A percentile compares a stretch with the other conserved stretches of the same genome.
Evolutionary conservation across 2,113 vertebrate genomes (phyloP).

Genomic region (Sphyrna mokarran): DNA sequence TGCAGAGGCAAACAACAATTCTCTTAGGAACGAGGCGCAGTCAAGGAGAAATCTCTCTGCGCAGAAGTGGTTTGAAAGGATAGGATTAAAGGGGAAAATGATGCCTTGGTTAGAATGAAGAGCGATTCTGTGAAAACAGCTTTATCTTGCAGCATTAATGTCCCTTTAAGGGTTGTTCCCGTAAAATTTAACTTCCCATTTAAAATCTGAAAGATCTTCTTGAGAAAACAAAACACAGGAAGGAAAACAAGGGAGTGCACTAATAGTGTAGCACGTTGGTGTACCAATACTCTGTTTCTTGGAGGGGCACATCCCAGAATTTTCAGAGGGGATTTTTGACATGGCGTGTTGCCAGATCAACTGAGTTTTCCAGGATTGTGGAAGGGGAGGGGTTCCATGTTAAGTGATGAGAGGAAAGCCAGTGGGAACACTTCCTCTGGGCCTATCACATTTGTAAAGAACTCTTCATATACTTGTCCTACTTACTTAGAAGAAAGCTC

Average conservation of each 20-base stretch:
- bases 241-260: neutral
- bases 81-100: neutral
- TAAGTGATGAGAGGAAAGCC: neutral
- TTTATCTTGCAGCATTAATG: neutral
- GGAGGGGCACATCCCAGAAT: neutral
- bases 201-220: neutral
- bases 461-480: neutral
- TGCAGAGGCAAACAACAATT: slow-evolving; percentile 27
- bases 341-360: neutral
- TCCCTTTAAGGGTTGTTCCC: slow-evolving; percentile 1
- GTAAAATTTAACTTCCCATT: neutral
- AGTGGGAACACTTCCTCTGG: neutral
- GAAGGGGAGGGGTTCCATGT: neutral
- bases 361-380: neutral
- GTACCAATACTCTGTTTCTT: neutral
- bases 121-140: neutral
- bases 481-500: neutral
- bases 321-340: neutral
- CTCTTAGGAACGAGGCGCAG: neutral
- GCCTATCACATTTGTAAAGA: neutral
- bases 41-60: neutral
- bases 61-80: neutral
- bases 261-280: neutral
- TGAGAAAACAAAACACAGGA: neutral
- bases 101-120: neutral